phyloP scores from a whole-genome alignment of 1,140 invertebrate genomes.

The Drosophila setifemur region DNA sequence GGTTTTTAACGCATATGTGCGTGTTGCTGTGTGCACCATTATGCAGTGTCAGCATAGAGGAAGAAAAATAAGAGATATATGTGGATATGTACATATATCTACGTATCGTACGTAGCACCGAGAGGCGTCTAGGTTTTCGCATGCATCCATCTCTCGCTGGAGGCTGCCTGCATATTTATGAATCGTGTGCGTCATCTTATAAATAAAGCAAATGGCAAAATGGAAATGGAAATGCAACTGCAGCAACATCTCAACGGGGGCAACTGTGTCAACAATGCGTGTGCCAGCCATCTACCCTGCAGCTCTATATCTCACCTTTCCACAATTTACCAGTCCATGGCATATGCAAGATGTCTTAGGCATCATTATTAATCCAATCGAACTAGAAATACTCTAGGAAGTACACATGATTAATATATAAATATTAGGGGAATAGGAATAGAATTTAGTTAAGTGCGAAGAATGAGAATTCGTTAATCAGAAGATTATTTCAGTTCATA shows the following conservation, averaged over 20 bases:
- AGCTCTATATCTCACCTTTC: not conserved
- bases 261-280: constrained; percentile 75
- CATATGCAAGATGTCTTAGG: not conserved
- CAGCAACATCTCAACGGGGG: constrained; percentile 5
- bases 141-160: constrained; percentile 53
- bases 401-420: too few relatives aligned
- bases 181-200: constrained; percentile 57
- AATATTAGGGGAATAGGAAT: too few relatives aligned
- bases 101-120: constrained; percentile 13
- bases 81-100: constrained; percentile 23
- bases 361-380: too few relatives aligned
- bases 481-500: too few relatives aligned
- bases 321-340: not conserved
- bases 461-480: too few relatives aligned
- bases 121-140: constrained; percentile 38
- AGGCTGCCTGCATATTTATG: constrained; percentile 68
- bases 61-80: constrained; percentile 18
- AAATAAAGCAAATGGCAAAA: constrained; percentile 56
- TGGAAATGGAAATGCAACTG: constrained; percentile 37
- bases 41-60: constrained; percentile 34
- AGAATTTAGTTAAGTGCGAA: too few relatives aligned
- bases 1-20: not conserved
- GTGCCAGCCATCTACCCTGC: constrained; percentile 35
- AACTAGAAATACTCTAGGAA: too few relatives aligned
- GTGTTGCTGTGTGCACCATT: constrained; percentile 8